Conservation (phyloP, 2,888 invertebrate genomes). For the Drosophila bunnanda region DNA sequence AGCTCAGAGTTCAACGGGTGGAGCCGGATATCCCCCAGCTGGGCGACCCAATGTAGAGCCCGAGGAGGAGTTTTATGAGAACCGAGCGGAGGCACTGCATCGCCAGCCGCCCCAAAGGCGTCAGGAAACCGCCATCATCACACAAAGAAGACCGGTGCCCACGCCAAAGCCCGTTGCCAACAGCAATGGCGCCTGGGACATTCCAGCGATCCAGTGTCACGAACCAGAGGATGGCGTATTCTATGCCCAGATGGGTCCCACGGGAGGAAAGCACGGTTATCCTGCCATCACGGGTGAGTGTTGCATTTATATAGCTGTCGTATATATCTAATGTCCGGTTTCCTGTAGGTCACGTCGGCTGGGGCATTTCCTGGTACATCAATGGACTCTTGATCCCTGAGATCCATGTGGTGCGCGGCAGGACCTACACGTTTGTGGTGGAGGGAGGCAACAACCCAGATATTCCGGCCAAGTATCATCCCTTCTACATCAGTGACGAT, state of each 20-base stretch:
- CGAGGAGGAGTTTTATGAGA: conserved; percentile 71
- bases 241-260: conserved; percentile 97
- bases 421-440: conserved; percentile 93
- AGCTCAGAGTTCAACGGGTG: conserved; percentile 60
- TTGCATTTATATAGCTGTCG: too few species aligned
- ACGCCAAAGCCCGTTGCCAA: conserved; percentile 88
- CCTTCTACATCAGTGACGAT: conserved; percentile 97
- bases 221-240: conserved; percentile 96
- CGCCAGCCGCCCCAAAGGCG: conserved; percentile 70
- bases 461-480: conserved; percentile 93
- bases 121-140: conserved; percentile 58
- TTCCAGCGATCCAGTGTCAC: conserved; percentile 94
- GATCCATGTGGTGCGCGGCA: conserved; percentile 94
- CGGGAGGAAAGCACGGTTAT: conserved; percentile 95
- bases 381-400: conserved; percentile 96
- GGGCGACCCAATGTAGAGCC: conserved; percentile 63
- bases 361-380: conserved; percentile 98
- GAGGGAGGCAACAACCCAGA: conserved; percentile 94
- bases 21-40: conserved; percentile 72
- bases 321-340: not conserved
- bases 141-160: conserved; percentile 83
- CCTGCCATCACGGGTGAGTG: conserved; percentile 92
- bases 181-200: conserved; percentile 90
- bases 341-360: conserved; percentile 93
- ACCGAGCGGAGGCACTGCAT: conserved; percentile 75